Evolutionary conservation across 2,113 vertebrate genomes (phyloP), one percentile per base, ranked within the genome.

Genomic region (Calonectris borealis): DNA sequence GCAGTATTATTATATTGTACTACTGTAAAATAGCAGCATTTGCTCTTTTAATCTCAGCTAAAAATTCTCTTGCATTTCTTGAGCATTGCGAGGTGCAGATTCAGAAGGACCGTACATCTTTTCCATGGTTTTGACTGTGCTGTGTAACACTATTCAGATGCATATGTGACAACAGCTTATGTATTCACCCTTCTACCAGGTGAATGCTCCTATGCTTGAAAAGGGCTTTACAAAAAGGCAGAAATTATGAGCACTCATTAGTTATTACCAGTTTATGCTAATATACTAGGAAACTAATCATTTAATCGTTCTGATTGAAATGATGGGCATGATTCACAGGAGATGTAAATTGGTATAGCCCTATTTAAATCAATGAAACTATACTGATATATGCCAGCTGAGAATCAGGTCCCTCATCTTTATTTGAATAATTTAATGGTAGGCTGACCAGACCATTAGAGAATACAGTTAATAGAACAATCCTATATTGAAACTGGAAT

Each of bases 351-450:
- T 73, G 75, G 40, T 69, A 73, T 54, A 72, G 46, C 31, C 58
- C 58, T 90, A 40, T 95, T 95, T 93, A 86, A 96, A 88, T 93
- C 93, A 94, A 69, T 88, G 84, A 93, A 90, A 94, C 42, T 83
- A 11, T 51, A 81, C 68, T 90, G 62, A 55, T 88, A 64, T 16
- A 36, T 84, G 57, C 65, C 88, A 82, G 83, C 52, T 86, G 72
- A 96, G 88, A 89, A 93, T 95, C 88, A 87, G 44, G 65, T 86
- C 76, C 86, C 54, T 80, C 51, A 54, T 88, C 70, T 83, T 96
- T 95, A 66, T 92, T 83, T 90, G 65, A 95, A 82, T 92, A 91
- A 95, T 90, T 92, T 90, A 81, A 86, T 93, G 94, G 76, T 93
- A 86, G 69, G 57, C 31, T 94, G 90, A 81, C 80, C 88, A 94